Evolutionary conservation across 2,888 invertebrate species (phyloP).

Genomic region (Steinernema hermaphroditum): DNA sequence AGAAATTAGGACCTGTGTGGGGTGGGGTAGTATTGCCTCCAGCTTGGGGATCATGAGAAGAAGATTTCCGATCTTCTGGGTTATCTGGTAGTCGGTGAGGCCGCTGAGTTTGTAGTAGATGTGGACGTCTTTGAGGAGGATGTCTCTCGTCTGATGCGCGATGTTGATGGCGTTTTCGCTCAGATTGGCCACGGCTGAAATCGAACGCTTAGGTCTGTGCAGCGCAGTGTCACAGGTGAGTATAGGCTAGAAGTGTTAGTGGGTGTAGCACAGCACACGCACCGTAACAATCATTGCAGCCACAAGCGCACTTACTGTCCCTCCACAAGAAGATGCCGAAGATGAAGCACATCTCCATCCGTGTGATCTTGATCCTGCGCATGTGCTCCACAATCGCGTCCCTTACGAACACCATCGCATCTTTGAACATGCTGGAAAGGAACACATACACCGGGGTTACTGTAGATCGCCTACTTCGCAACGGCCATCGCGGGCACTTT

Average conservation of each 20-base stretch:
- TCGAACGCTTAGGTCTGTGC: background rate
- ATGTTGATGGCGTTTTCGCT: slow-evolving; percentile 45
- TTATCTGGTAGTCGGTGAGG: slow-evolving; percentile 45
- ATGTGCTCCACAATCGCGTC: slow-evolving; percentile 60
- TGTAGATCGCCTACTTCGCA: background rate
- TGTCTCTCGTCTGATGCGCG: slow-evolving; percentile 51
- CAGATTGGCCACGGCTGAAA: slow-evolving; percentile 50
- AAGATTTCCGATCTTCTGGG: slow-evolving; percentile 52
- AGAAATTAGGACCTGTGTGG: too few species aligned
- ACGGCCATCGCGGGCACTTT: background rate
- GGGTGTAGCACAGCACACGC: slow-evolving; percentile 5
- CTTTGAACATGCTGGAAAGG: slow-evolving; percentile 55
- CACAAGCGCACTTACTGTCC: slow-evolving; percentile 48
- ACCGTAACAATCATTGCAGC: slow-evolving; percentile 14
- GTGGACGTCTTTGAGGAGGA: slow-evolving; percentile 57
- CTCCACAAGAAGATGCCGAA: slow-evolving; percentile 62
- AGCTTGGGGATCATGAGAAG: slow-evolving; percentile 60
- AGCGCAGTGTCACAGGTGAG: background rate
- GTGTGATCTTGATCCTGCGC: slow-evolving; percentile 53
- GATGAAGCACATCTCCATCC: slow-evolving; percentile 55
- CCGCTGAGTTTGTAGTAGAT: slow-evolving; percentile 48
- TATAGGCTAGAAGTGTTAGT: background rate
- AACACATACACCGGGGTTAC: background rate
- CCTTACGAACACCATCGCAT: slow-evolving; percentile 57
- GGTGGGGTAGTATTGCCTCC: too few species aligned